These are phyloP conservation scores for Haliclystus octoradiatus DNA, from an alignment of 30 jellyfish, hydroid and myxozoan species.

Conservation along the genomic window DNA sequence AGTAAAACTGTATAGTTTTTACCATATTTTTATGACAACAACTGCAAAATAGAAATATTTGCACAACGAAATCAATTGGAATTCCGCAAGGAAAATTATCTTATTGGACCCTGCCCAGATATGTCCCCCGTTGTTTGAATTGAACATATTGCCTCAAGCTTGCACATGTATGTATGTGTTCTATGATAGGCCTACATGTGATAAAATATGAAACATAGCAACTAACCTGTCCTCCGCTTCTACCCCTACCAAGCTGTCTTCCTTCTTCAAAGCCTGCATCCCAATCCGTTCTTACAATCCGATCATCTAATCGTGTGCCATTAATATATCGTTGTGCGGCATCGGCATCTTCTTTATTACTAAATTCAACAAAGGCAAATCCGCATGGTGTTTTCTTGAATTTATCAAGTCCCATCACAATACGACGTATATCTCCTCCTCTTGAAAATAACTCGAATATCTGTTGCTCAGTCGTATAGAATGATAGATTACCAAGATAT, in stretches of 20 bases:
- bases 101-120: no score
- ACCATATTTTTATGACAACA: no score
- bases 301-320: slow-evolving; percentile 88
- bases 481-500: slow-evolving; percentile 87
- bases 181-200: no score
- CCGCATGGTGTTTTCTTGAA: slow-evolving; percentile 97
- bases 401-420: slow-evolving; percentile 90
- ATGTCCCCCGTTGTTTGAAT: no score
- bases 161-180: no score
- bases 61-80: no score
- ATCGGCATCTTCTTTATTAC: slow-evolving; percentile 83
- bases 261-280: slow-evolving; percentile 99
- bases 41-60: no score
- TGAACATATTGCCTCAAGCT: no score
- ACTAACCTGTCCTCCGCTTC: slow-evolving; percentile 98
- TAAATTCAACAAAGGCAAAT: slow-evolving; percentile 92
- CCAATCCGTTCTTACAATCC: slow-evolving; percentile 87
- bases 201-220: no score
- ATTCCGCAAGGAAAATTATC: no score
- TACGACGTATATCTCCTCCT: slow-evolving; percentile 74
- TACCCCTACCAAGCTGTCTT: slow-evolving; percentile 94
- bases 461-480: slow-evolving; percentile 86
- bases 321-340: slow-evolving; percentile 67
- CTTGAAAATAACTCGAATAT: slow-evolving; percentile 73
- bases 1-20: no score